These are phyloP conservation scores for Capitulum mitella DNA, from an alignment of 2,888 invertebrate species.

Conservation along the genomic window DNA sequence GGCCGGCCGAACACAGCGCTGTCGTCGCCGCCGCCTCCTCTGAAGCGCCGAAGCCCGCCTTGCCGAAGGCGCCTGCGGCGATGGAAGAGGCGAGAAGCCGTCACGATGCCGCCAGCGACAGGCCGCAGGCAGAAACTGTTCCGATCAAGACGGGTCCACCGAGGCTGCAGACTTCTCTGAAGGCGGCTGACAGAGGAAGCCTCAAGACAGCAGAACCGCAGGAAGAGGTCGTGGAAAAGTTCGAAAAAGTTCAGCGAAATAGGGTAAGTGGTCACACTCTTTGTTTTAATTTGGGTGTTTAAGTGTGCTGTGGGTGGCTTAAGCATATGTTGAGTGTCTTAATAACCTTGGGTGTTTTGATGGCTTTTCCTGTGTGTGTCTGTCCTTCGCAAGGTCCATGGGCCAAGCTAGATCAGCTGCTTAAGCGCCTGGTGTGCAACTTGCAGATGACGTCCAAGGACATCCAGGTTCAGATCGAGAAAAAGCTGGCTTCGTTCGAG, in stretches of 20 bases:
- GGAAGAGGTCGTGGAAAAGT: neutral
- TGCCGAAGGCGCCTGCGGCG: neutral
- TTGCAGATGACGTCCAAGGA: slow-evolving; percentile 2
- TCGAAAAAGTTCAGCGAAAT: neutral
- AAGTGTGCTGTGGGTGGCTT: too few species aligned
- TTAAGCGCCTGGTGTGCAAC: neutral
- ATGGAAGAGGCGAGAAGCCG: neutral
- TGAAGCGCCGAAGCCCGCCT: too few species aligned
- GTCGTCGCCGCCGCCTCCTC: too few species aligned
- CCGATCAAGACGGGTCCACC: too few species aligned
- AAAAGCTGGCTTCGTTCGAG: neutral
- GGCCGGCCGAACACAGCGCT: too few species aligned
- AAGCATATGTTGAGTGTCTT: neutral
- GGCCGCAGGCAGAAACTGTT: too few species aligned
- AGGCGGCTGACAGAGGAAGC: neutral
- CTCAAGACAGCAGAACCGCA: neutral
- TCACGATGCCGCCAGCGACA: neutral
- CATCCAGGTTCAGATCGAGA: neutral
- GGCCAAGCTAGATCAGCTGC: too few species aligned
- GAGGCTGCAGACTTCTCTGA: neutral
- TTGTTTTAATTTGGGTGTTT: too few species aligned
- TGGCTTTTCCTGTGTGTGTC: neutral
- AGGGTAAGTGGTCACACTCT: neutral
- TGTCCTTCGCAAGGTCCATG: neutral
- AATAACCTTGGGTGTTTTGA: neutral